A percentile compares a stretch with the other conserved stretches of the same genome.
Evolutionary conservation across 1,140 invertebrate genomes (phyloP).

Genomic region (Atopsyche davidsoni): DNA sequence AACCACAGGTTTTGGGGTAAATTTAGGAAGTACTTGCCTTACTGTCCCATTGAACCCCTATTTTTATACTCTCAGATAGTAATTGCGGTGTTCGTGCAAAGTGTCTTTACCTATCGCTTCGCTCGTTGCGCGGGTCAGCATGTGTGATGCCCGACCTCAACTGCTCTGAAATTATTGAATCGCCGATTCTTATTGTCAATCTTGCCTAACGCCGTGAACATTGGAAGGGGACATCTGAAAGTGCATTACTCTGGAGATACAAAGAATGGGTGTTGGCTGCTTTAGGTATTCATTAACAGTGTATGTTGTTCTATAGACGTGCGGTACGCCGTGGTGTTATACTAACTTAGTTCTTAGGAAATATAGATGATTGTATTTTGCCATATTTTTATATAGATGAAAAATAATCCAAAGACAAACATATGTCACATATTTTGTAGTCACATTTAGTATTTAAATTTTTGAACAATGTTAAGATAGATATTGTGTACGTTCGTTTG

Average conservation of each 20-base stretch:
- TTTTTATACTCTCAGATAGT: too few species aligned
- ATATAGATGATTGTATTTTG: slow-evolving; percentile 31
- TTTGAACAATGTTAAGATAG: slow-evolving; percentile 1
- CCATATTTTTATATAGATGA: slow-evolving; percentile 32
- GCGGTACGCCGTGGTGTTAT: not conserved
- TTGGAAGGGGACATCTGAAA: not conserved
- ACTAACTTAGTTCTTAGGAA: slow-evolving; percentile 22
- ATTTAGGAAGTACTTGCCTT: too few species aligned
- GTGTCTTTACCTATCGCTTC: too few species aligned
- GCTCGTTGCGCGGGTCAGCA: too few species aligned
- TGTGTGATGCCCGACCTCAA: too few species aligned
- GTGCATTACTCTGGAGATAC: not conserved
- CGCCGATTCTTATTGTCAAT: not conserved
- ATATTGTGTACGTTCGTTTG: slow-evolving; percentile 22
- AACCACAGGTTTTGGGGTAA: too few species aligned
- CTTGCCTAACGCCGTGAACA: not conserved
- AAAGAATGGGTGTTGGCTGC: slow-evolving; percentile 6
- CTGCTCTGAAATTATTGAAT: not conserved
- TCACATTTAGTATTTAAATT: slow-evolving; percentile 20
- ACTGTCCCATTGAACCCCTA: too few species aligned
- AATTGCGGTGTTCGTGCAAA: too few species aligned
- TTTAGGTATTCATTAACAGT: slow-evolving; percentile 10
- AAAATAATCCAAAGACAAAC: slow-evolving; percentile 26
- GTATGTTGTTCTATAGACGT: slow-evolving; percentile 1
- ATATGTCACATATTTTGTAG: slow-evolving; percentile 30